Evolutionary conservation across 2,113 vertebrate species (phyloP), one percentile per base, ranked within the genome.

Genomic region (Anseranas semipalmata): DNA sequence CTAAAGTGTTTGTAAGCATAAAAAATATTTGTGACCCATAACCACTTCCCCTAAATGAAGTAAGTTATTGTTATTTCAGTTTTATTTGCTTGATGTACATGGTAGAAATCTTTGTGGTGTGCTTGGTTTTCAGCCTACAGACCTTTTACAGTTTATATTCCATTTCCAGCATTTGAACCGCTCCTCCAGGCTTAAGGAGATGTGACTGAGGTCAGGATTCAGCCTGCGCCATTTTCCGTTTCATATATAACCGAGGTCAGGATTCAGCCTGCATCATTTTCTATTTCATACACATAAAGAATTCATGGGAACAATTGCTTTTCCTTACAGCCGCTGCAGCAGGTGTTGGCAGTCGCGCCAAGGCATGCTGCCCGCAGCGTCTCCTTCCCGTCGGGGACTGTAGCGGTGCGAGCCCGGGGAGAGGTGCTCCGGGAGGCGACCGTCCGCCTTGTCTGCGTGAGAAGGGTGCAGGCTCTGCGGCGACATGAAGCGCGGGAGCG

Each of bases 61-160:
- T 55, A 19, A 72, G 76, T 10, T 68, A 77, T 70, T 35, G 9
- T n/a, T 70, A 20, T 81, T 76, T 95, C 87, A 95, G 84, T 76
- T 96, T 85, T 94, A 83, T 92, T 96, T 86, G 74, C 25, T 84
- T 75, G 6, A 12, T 84, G 21, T 45, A 48, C 93, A 94, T 53
- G 82, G 32, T 35, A 93, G 96, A 96, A 91, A 87, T 73, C 17
- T 28, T 95, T 68, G 68, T 62, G 37, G n/a, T 80, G 68, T 58
- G 70, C 78, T 80, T 2, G 4, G 39, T 79, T 43, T 91, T 81
- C 71, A 43, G 41, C 58, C 28, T 92, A 53, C 27, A 85, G 65
- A 75, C 27, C 39, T 53, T 32, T 67, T 75, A 62, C 5, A 77
- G 24, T 79, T 70, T 78, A 55, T 12, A 12, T 78, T 81, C 24